phyloP scores from a whole-genome alignment of 92 coral and sea anemone species.

The Bergia puertoricense region DNA sequence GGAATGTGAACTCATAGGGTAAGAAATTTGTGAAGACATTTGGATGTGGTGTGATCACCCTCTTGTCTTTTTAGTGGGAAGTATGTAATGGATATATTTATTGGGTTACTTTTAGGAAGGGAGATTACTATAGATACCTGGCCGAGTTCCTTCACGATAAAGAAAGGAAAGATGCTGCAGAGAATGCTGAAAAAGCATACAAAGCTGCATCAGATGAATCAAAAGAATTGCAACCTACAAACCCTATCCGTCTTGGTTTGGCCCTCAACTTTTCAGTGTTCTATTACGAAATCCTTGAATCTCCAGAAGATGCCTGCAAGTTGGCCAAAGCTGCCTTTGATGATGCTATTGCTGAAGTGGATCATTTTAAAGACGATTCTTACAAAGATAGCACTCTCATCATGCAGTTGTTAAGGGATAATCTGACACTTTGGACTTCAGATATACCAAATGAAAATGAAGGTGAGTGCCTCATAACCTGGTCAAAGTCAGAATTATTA shows the following conservation, averaged over 20 bases:
- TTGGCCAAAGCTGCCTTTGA: conserved; percentile 84
- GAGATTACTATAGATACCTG: conserved; percentile 71
- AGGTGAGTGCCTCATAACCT: neutral
- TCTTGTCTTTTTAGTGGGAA: neutral
- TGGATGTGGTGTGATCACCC: conserved; percentile 22
- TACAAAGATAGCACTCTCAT: conserved; percentile 85
- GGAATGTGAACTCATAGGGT: conserved; percentile 38
- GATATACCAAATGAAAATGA: conserved; percentile 52
- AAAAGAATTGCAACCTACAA: conserved; percentile 46
- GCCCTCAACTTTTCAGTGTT: conserved; percentile 79
- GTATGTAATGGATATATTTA: neutral
- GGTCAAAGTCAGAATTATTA: too few relatives aligned
- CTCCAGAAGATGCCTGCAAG: conserved; percentile 69
- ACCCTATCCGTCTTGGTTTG: conserved; percentile 82
- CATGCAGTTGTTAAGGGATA: conserved; percentile 84
- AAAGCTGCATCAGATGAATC: conserved; percentile 60
- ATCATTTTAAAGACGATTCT: conserved; percentile 54
- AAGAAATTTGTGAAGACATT: conserved; percentile 28
- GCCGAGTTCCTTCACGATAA: conserved; percentile 63
- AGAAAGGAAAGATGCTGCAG: conserved; percentile 55
- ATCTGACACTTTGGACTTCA: conserved; percentile 82
- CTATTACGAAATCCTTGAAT: conserved; percentile 72
- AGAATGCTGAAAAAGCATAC: conserved; percentile 58
- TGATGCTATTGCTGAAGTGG: conserved; percentile 75
- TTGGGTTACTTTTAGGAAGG: conserved; percentile 73